Evolutionary conservation across 2,113 vertebrate species (phyloP).

Genomic region (Aplodontia rufa): DNA sequence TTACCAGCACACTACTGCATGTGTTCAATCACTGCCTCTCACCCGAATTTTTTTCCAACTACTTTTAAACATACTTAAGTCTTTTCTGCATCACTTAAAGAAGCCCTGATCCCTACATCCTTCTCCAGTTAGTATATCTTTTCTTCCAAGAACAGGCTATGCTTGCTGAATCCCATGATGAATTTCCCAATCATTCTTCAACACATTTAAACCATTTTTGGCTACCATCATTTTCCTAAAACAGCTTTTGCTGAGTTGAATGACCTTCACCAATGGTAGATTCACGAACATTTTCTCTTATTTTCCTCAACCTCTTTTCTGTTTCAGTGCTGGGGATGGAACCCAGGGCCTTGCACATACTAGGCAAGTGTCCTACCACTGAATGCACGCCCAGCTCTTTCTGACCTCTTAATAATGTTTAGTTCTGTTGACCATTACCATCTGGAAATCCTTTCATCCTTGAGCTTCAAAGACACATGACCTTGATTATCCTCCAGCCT

Average conservation of each 20-base stretch:
- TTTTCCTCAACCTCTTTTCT: not conserved
- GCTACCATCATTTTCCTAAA: not conserved
- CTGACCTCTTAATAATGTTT: not conserved
- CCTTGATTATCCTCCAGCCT: not conserved
- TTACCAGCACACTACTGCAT: not conserved
- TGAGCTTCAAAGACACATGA: not conserved
- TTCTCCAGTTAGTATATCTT: not conserved
- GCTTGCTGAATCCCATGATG: not conserved
- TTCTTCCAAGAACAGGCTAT: not conserved
- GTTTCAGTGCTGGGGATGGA: not conserved
- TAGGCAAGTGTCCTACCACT: not conserved
- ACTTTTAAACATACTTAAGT: not conserved
- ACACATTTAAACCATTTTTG: not conserved
- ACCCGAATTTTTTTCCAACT: not conserved
- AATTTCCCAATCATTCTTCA: constrained; percentile 28
- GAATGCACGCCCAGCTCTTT: not conserved
- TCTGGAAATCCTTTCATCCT: not conserved
- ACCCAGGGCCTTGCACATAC: not conserved
- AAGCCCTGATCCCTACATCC: not conserved
- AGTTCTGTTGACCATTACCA: not conserved
- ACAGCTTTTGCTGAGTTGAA: not conserved
- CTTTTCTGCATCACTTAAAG: constrained; percentile 6
- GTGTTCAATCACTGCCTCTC: not conserved
- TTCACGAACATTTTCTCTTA: not conserved
- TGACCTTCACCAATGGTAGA: not conserved